A percentile compares a stretch with the other conserved stretches of the same genome.
Evolutionary conservation across 2,797 vertebrate genomes (phyloP).

Genomic region (Meriones psammophilus): DNA sequence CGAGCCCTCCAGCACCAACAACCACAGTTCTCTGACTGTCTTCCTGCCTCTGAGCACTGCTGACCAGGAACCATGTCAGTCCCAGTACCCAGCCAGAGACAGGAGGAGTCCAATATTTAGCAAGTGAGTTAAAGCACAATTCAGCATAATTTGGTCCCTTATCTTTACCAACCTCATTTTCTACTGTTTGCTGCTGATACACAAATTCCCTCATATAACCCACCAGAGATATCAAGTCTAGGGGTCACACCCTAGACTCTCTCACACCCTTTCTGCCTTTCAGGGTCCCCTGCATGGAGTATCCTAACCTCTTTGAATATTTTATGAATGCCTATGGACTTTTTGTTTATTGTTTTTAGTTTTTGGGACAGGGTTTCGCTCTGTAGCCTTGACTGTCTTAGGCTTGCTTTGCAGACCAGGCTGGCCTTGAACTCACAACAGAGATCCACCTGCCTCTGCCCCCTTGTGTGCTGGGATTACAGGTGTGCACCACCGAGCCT

Average conservation of each 20-base stretch:
- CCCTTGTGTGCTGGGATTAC: no score
- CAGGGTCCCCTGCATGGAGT: neutral
- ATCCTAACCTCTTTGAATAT: neutral
- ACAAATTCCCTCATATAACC: neutral
- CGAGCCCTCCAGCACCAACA: neutral
- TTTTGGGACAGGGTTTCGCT: no score
- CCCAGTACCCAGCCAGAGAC: neutral
- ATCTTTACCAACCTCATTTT: slow-evolving; percentile 16
- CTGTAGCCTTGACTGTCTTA: no score
- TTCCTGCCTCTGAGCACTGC: neutral
- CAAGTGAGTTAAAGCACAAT: neutral
- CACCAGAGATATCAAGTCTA: neutral
- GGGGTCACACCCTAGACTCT: neutral
- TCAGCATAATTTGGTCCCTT: neutral
- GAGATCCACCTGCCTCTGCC: no score
- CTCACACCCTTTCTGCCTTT: neutral
- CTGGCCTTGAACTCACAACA: no score
- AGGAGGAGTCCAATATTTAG: neutral
- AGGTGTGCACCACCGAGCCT: no score
- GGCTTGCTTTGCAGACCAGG: no score
- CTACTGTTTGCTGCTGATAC: neutral
- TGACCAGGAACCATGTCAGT: neutral
- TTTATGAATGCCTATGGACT: neutral
- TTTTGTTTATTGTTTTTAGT: no score
- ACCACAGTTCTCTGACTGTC: neutral